Conservation (phyloP, 2,888 invertebrate genomes). For the Podotricha telesiphe region DNA sequence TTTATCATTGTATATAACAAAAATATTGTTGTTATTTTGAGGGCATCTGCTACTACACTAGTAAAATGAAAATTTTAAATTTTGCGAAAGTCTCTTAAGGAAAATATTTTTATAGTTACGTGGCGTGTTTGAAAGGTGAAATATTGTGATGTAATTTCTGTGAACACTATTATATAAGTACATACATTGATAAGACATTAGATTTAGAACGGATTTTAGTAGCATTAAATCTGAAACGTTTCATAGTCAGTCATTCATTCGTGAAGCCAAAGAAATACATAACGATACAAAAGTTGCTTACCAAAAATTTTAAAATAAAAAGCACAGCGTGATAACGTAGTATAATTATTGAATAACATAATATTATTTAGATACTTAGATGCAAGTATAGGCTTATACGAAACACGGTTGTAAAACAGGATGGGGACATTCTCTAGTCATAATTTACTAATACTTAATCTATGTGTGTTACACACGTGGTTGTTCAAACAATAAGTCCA, state of each 20-base stretch:
- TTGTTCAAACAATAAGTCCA: constrained; percentile 9
- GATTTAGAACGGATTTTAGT: constrained; percentile 12
- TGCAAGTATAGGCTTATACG: constrained; percentile 20
- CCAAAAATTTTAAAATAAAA: constrained; percentile 26
- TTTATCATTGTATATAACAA: constrained; percentile 7
- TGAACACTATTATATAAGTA: constrained; percentile 5
- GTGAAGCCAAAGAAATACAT: neutral
- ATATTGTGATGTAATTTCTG: constrained; percentile 28
- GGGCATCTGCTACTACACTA: neutral
- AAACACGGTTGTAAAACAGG: constrained; percentile 23
- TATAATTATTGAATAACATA: constrained; percentile 11
- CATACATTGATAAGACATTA: constrained; percentile 15
- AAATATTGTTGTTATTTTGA: neutral
- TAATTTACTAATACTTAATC: constrained; percentile 12
- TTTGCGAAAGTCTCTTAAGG: constrained; percentile 10
- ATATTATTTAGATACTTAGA: constrained; percentile 17
- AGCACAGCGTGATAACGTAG: constrained; percentile 40
- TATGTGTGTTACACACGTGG: constrained; percentile 20
- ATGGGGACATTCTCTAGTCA: constrained; percentile 4
- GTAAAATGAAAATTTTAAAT: neutral
- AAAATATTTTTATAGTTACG: constrained; percentile 33
- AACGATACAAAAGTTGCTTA: constrained; percentile 28
- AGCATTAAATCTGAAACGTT: constrained; percentile 2
- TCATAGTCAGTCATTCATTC: neutral
- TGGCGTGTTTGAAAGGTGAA: constrained; percentile 13